phyloP scores from a whole-genome alignment of 2,888 invertebrate species.

The Malacosoma neustria region DNA sequence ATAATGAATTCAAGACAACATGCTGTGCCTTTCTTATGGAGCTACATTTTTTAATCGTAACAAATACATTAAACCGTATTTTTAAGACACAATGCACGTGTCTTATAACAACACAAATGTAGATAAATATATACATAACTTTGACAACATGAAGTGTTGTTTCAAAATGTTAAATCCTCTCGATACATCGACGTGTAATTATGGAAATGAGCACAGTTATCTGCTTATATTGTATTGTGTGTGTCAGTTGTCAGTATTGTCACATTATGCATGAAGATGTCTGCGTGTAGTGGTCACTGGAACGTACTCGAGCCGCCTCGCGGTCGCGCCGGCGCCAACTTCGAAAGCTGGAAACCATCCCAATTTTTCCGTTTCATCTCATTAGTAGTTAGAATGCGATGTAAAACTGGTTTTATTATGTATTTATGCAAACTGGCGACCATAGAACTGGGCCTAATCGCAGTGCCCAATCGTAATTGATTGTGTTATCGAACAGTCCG shows the following conservation, averaged over 20 bases:
- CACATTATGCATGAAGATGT: conserved; percentile 15
- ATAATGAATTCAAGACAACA: neutral
- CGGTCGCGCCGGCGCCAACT: conserved; percentile 33
- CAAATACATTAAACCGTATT: neutral
- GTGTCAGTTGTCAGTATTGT: conserved; percentile 23
- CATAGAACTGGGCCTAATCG: conserved; percentile 37
- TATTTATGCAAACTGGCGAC: conserved; percentile 44
- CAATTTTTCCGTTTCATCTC: conserved; percentile 42
- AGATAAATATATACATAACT: neutral
- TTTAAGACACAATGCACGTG: neutral
- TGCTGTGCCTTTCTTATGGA: neutral
- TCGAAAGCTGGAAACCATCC: conserved; percentile 36
- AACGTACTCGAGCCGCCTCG: conserved; percentile 13
- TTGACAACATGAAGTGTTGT: conserved; percentile 22
- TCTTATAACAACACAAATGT: neutral
- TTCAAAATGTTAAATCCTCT: conserved; percentile 20
- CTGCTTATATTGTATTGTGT: conserved; percentile 4
- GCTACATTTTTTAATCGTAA: conserved; percentile 8
- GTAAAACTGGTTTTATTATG: conserved; percentile 38
- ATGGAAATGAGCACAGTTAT: conserved; percentile 25
- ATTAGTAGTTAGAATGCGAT: conserved; percentile 35
- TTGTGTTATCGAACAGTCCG: conserved; percentile 34
- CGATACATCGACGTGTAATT: conserved; percentile 27
- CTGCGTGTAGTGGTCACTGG: conserved; percentile 10
- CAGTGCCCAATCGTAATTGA: conserved; percentile 36